Evolutionary conservation across 2,888 invertebrate species (phyloP).

Genomic region (Papilio elwesi): DNA sequence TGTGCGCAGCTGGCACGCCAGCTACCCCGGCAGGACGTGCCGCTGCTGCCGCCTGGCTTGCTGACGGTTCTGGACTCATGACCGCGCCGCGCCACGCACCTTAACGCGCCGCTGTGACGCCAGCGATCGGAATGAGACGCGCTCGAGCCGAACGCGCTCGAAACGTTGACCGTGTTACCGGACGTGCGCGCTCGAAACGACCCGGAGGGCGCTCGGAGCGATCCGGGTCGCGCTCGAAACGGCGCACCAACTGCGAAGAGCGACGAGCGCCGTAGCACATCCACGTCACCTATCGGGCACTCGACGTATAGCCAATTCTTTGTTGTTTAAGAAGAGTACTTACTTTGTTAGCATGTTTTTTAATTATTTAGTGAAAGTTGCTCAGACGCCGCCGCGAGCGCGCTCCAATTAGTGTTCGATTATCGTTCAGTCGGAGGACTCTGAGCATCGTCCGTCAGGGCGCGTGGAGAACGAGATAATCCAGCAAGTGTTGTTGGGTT

Average conservation of each 20-base stretch:
- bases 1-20: slow-evolving; percentile 79
- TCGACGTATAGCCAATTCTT: slow-evolving; percentile 77
- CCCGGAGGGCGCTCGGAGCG: slow-evolving; percentile 48
- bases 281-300: slow-evolving; percentile 67
- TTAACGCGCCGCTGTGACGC: slow-evolving; percentile 71
- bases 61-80: slow-evolving; percentile 81
- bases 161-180: slow-evolving; percentile 66
- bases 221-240: slow-evolving; percentile 48
- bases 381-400: slow-evolving; percentile 80
- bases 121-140: slow-evolving; percentile 62
- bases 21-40: slow-evolving; percentile 72
- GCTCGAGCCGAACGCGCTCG: slow-evolving; percentile 60
- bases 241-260: slow-evolving; percentile 51
- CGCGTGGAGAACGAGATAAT: slow-evolving; percentile 53
- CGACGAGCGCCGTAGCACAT: slow-evolving; percentile 48
- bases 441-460: slow-evolving; percentile 57
- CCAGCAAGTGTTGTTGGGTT: slow-evolving; percentile 63
- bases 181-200: slow-evolving; percentile 50
- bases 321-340: slow-evolving; percentile 78
- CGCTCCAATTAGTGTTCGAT: slow-evolving; percentile 79
- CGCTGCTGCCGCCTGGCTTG: slow-evolving; percentile 72
- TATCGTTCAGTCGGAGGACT: slow-evolving; percentile 63
- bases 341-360: slow-evolving; percentile 79
- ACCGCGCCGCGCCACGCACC: slow-evolving; percentile 75
- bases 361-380: slow-evolving; percentile 82